Percentiles rank a stretch among this genome's conserved stretches.
phyloP scores from a whole-genome alignment of 1,140 invertebrate genomes.

The Achatina immaculata region DNA sequence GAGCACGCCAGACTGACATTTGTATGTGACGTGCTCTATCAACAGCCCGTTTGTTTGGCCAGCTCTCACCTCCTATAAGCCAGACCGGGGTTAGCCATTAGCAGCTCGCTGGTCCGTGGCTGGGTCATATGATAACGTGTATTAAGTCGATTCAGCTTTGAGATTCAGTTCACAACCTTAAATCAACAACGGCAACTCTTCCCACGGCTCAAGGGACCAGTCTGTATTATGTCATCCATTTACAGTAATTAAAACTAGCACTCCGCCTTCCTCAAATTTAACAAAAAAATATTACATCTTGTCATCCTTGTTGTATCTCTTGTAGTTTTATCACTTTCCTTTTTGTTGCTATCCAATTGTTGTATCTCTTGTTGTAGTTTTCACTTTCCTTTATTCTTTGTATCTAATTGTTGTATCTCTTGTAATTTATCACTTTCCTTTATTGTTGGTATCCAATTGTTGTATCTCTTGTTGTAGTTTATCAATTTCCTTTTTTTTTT shows the following conservation, averaged over 20 bases:
- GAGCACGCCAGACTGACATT: neutral
- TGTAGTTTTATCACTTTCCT: too few relatives aligned
- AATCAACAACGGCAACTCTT: neutral
- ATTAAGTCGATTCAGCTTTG: neutral
- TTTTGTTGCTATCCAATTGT: too few relatives aligned
- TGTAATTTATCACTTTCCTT: too few relatives aligned
- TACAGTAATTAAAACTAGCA: neutral
- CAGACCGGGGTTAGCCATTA: slow-evolving; percentile 1
- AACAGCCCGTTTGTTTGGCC: neutral
- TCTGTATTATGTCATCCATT: neutral
- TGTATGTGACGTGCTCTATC: neutral
- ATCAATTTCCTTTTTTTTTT: too few relatives aligned
- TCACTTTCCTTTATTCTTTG: too few relatives aligned
- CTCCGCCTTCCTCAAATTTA: too few relatives aligned
- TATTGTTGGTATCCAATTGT: too few relatives aligned
- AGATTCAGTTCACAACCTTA: neutral
- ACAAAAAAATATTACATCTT: too few relatives aligned
- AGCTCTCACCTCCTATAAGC: neutral
- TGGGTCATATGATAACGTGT: neutral
- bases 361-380: too few relatives aligned
- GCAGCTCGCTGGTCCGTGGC: slow-evolving; percentile 3
- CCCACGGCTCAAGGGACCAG: neutral
- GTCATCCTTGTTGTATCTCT: too few relatives aligned
- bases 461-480: too few relatives aligned
- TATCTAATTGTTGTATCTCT: too few relatives aligned